phyloP scores from a whole-genome alignment of 2,888 invertebrate genomes.

The Acanthosepion pharaonis region DNA sequence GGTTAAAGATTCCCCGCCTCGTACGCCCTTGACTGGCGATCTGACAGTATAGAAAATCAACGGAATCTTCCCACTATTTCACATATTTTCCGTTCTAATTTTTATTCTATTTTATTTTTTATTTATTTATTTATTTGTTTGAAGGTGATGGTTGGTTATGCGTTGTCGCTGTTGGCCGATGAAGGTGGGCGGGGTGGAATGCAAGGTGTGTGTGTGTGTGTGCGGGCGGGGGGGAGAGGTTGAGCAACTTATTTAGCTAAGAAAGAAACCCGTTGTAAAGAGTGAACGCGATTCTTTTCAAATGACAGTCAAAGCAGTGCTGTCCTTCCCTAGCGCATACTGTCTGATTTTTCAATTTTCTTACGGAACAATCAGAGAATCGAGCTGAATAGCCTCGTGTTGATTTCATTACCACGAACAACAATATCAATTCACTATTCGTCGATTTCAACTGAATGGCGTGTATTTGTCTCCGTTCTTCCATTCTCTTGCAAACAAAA shows the following conservation, averaged over 20 bases:
- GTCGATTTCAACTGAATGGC: conserved; percentile 46
- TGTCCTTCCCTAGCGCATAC: neutral
- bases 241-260: neutral
- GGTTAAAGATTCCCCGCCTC: conserved; percentile 15
- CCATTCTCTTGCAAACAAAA: conserved; percentile 43
- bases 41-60: neutral
- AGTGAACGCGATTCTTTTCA: conserved; percentile 40
- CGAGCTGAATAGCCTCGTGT: conserved; percentile 40
- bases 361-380: conserved; percentile 16
- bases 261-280: conserved; percentile 43
- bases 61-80: neutral
- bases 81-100: neutral
- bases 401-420: conserved; percentile 46
- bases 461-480: conserved; percentile 40
- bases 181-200: neutral
- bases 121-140: neutral
- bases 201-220: neutral
- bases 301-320: conserved; percentile 44
- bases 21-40: conserved; percentile 37
- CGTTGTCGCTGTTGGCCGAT: neutral
- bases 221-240: neutral
- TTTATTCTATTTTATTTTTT: neutral
- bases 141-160: neutral
- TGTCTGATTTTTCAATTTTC: conserved; percentile 45
- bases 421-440: conserved; percentile 46